Conservation (phyloP, 2,888 invertebrate species). For the Drosophila fungiperda region DNA sequence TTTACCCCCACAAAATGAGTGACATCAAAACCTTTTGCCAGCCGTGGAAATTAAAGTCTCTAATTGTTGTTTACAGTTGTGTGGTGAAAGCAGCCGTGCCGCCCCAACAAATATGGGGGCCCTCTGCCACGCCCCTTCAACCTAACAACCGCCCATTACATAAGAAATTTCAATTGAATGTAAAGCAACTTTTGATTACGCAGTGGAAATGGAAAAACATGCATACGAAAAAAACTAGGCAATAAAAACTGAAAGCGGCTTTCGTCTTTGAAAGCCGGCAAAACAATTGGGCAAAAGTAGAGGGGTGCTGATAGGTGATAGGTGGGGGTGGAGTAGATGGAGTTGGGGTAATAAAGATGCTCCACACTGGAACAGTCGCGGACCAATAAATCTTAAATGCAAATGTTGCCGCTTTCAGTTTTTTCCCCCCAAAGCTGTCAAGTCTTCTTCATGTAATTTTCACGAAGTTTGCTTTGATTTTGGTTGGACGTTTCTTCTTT, state of each 20-base stretch:
- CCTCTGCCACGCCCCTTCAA: conserved; percentile 26
- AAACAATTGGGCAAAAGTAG: conserved; percentile 39
- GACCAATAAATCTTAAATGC: conserved; percentile 74
- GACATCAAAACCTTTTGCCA: conserved; percentile 38
- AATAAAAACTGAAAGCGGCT: conserved; percentile 51
- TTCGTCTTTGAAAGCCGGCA: conserved; percentile 66
- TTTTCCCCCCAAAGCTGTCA: conserved; percentile 43
- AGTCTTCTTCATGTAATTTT: conserved; percentile 47
- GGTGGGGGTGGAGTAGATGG: not conserved
- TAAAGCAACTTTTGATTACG: conserved; percentile 48
- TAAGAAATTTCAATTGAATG: conserved; percentile 67
- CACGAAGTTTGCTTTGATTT: conserved; percentile 42
- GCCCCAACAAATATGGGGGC: conserved; percentile 18
- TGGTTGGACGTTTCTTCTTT: conserved; percentile 13
- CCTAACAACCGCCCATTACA: conserved; percentile 30
- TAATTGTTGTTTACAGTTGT: conserved; percentile 73
- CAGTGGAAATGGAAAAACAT: conserved; percentile 40
- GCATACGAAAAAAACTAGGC: conserved; percentile 34
- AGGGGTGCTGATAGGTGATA: not conserved
- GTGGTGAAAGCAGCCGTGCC: conserved; percentile 59
- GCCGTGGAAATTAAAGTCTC: conserved; percentile 33
- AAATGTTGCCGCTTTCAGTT: conserved; percentile 66
- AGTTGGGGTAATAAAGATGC: conserved; percentile 20
- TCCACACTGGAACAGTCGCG: conserved; percentile 48
- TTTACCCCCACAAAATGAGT: conserved; percentile 1